Evolutionary conservation across 2,797 vertebrate species (phyloP).

Genomic region (Danio kyathit): DNA sequence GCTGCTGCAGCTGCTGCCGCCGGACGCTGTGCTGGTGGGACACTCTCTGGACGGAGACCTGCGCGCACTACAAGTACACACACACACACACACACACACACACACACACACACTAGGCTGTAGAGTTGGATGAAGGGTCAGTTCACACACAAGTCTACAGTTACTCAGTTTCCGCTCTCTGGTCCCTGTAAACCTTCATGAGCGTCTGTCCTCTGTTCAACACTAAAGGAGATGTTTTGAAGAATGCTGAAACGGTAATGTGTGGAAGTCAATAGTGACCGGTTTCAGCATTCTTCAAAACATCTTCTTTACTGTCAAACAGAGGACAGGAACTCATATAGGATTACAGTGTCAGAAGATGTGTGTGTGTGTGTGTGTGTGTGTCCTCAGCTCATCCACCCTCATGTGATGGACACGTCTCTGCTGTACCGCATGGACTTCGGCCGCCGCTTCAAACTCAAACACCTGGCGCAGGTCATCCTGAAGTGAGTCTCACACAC

Average conservation of each 20-base stretch:
- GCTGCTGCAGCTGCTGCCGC: conserved; percentile 81
- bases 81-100: not conserved
- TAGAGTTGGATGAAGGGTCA: too few relatives aligned
- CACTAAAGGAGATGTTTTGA: too few relatives aligned
- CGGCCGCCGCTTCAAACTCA: conserved; percentile 87
- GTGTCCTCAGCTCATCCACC: conserved; percentile 85
- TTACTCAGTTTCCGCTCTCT: too few relatives aligned
- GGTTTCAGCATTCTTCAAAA: too few relatives aligned
- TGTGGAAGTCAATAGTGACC: too few relatives aligned
- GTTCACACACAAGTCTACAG: too few relatives aligned
- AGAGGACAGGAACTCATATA: too few relatives aligned
- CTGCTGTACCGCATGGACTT: conserved; percentile 84
- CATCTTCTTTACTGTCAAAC: too few relatives aligned
- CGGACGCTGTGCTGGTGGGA: conserved; percentile 88
- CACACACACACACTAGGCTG: too few relatives aligned
- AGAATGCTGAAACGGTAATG: too few relatives aligned
- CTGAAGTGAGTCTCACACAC: conserved; percentile 80
- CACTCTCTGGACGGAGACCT: conserved; percentile 90
- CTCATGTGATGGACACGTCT: conserved; percentile 89
- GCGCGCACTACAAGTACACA: conserved; percentile 83
- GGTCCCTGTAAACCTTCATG: too few relatives aligned
- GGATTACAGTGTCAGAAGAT: not conserved
- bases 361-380: conserved; percentile 41
- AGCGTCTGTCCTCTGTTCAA: too few relatives aligned
- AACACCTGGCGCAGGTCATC: conserved; percentile 84